Evolutionary conservation across 1,140 invertebrate genomes (phyloP).

Genomic region (Cheumatopsyche charites): DNA sequence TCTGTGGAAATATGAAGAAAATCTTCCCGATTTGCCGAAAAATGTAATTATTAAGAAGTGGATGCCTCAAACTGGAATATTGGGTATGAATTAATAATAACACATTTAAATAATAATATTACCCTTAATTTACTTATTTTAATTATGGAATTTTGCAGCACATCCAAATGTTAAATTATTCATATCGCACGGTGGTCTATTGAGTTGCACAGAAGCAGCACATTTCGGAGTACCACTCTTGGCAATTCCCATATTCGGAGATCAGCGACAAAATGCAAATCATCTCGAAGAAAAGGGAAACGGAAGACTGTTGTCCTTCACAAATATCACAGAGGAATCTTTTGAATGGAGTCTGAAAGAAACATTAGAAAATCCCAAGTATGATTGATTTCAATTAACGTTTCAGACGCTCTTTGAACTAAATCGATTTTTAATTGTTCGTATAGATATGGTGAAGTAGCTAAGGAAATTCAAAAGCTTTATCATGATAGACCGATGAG

Average conservation of each 20-base stretch:
- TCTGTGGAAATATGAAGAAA: constrained; percentile 33
- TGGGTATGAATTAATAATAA: constrained; percentile 14
- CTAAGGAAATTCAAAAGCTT: constrained; percentile 49
- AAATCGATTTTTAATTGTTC: neutral
- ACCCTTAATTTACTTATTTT: neutral
- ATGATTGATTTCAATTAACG: neutral
- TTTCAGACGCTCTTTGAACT: neutral
- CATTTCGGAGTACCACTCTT: constrained; percentile 52
- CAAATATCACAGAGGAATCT: constrained; percentile 29
- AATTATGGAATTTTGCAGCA: constrained; percentile 53
- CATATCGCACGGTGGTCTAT: constrained; percentile 64
- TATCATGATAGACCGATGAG: constrained; percentile 51
- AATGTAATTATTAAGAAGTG: constrained; percentile 30
- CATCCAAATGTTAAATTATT: constrained; percentile 59
- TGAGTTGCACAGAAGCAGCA: constrained; percentile 56
- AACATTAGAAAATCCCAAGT: constrained; percentile 25
- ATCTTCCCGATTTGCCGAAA: constrained; percentile 4
- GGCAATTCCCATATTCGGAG: constrained; percentile 52
- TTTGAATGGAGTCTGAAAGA: constrained; percentile 30
- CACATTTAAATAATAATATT: neutral
- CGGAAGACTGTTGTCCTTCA: constrained; percentile 47
- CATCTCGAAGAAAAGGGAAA: constrained; percentile 51
- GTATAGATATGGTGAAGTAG: too few species aligned
- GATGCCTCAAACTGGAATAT: constrained; percentile 32
- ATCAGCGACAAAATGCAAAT: constrained; percentile 58